Percentiles rank a stretch among this genome's conserved stretches.
phyloP scores from a whole-genome alignment of 2,888 invertebrate genomes.

The Spialia ferax region DNA sequence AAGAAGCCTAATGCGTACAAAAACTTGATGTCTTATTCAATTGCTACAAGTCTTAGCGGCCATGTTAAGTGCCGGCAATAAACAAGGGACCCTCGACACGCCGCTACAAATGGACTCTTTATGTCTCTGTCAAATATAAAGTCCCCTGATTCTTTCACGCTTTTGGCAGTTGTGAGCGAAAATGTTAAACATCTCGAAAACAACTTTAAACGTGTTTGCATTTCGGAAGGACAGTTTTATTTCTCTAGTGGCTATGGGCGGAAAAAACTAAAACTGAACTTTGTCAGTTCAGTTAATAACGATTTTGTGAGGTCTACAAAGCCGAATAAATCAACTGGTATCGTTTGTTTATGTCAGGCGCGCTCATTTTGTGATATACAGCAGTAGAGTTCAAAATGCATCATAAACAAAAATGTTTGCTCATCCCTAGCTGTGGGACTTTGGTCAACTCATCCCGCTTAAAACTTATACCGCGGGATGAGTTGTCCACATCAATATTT shows the following conservation, averaged over 20 bases:
- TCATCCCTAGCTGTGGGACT: constrained; percentile 55
- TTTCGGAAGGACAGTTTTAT: constrained; percentile 15
- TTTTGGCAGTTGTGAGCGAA: constrained; percentile 30
- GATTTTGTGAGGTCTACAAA: constrained; percentile 63
- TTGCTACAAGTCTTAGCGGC: constrained; percentile 58
- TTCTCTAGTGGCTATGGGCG: constrained; percentile 4
- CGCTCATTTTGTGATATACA: constrained; percentile 69
- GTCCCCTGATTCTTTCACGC: constrained; percentile 54
- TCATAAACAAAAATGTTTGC: constrained; percentile 70
- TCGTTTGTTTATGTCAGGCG: constrained; percentile 65
- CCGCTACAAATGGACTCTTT: constrained; percentile 71
- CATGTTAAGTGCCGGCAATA: constrained; percentile 72
- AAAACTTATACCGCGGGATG: no score
- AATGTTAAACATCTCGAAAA: constrained; percentile 33
- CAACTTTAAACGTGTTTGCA: constrained; percentile 18
- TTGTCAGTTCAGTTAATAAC: constrained; percentile 47
- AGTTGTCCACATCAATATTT: no score
- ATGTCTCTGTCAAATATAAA: constrained; percentile 66
- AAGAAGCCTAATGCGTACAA: constrained; percentile 14
- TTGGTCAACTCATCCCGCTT: no score
- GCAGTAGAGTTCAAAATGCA: constrained; percentile 61
- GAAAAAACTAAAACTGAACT: constrained; percentile 31
- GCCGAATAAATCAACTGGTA: constrained; percentile 60
- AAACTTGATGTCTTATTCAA: constrained; percentile 36
- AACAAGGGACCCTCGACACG: constrained; percentile 68